These are phyloP conservation scores for Agrypnus murinus DNA, from an alignment of 2,888 invertebrate species.

Conservation along the genomic window DNA sequence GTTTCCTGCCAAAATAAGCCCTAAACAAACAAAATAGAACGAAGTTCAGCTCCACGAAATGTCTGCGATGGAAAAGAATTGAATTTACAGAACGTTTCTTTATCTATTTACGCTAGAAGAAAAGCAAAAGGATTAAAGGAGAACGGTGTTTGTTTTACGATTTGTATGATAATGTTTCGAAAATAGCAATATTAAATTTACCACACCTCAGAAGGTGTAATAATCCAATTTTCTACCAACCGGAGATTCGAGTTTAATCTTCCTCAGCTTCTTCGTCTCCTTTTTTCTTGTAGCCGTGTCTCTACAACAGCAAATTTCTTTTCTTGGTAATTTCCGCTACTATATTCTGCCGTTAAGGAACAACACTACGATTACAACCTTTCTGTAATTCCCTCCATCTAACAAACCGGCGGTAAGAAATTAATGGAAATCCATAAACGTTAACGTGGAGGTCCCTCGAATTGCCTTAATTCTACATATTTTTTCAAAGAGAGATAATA, in stretches of 20 bases:
- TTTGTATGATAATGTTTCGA: slow-evolving; percentile 33
- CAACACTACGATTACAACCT: slow-evolving; percentile 15
- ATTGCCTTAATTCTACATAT: slow-evolving; percentile 19
- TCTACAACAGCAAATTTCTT: slow-evolving; percentile 29
- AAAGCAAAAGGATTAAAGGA: slow-evolving; percentile 11
- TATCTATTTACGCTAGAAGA: slow-evolving; percentile 27
- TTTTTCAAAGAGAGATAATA: slow-evolving; percentile 1
- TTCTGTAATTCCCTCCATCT: slow-evolving; percentile 30
- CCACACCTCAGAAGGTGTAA: slow-evolving; percentile 15
- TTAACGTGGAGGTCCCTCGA: slow-evolving; percentile 6
- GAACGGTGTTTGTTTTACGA: slow-evolving; percentile 33
- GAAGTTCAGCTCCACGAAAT: slow-evolving; percentile 35
- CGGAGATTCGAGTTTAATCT: slow-evolving; percentile 31
- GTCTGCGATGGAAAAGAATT: slow-evolving; percentile 36
- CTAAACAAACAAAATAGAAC: slow-evolving; percentile 48
- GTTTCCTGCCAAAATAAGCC: slow-evolving; percentile 52
- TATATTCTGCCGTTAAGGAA: slow-evolving; percentile 29
- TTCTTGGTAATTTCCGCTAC: slow-evolving; percentile 30
- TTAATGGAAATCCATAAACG: slow-evolving; percentile 36
- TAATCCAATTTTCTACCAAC: slow-evolving; percentile 31
- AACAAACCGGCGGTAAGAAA: slow-evolving; percentile 30
- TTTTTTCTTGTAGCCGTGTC: slow-evolving; percentile 15
- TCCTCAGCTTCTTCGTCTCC: not conserved
- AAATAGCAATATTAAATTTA: slow-evolving; percentile 27
- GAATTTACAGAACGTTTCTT: slow-evolving; percentile 39